Base-by-base conservation (phyloP, 2,113 vertebrate species). In the Hyperoodon ampullatus region DNA sequence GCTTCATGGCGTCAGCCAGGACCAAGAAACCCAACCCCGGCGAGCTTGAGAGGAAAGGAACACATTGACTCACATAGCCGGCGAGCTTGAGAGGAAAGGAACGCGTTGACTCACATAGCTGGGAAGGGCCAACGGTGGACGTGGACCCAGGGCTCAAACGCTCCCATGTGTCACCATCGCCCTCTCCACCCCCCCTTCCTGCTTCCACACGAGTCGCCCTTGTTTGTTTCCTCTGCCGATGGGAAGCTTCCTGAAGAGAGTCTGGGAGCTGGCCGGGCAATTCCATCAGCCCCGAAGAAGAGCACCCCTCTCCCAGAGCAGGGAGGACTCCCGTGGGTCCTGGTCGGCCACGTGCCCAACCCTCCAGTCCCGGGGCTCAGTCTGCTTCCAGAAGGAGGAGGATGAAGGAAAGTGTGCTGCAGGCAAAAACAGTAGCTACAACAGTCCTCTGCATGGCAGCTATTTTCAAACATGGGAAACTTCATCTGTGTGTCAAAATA, bases 401-500 rank as follows among this genome's bases (percentile, higher is more conserved):
- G 39, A 39, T 4, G 15, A 53, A 84, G 30, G 15, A 58, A 58
- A 68, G 58, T 26, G 24, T 33, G 21, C 74, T n/a, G 60, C 23
- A 89, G 77, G 90, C 87, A 39, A 81, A 60, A 91, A 71, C 44
- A 61, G 70, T 24, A 81, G 90, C 44, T 23, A 47, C 44, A 47
- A 88, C 11, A 18, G 3, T 66, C 16, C 53, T 85, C 81, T 74
- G 14, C n/a, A 6, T 13, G 13, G 61, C 94, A 93, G 68, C 68
- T 96, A 47, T 92, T 97, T 89, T 95, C 94, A 95, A 96, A 94
- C 74, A 78, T 58, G 92, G 63, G 84, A 94, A 89, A 50, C 58
- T 83, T 97, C 74, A 42, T 83, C 53, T 74, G 70, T 61, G 35
- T 71, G 60, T 96, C 89, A 97, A 95, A 97, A 96, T 80, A 96